A percentile compares a stretch with the other conserved stretches of the same genome.
Conservation (phyloP, 2,888 invertebrate genomes). For the Heliothis peltigera region DNA sequence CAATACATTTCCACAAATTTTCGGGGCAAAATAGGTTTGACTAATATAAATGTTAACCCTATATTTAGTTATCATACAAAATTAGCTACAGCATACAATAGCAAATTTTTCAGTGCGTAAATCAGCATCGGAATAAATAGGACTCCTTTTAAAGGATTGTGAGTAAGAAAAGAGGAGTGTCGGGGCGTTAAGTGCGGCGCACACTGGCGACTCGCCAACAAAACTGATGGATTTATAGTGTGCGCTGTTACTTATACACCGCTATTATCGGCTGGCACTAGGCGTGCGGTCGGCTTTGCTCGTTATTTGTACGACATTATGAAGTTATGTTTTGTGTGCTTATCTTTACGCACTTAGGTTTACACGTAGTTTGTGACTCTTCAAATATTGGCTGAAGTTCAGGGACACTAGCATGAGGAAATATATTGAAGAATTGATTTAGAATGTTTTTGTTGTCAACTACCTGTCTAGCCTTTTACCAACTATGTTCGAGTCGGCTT, state of each 20-base stretch:
- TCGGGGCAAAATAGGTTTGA: not conserved
- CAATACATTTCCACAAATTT: no score
- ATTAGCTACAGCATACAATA: slow-evolving; percentile 32
- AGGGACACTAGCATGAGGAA: not conserved
- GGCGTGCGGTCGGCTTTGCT: slow-evolving; percentile 27
- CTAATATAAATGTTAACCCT: not conserved
- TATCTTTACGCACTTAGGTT: not conserved
- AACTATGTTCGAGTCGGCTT: no score
- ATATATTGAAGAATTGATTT: no score
- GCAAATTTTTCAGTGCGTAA: slow-evolving; percentile 42
- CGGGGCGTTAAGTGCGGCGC: slow-evolving; percentile 67
- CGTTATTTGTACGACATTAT: not conserved
- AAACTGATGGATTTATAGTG: slow-evolving; percentile 77
- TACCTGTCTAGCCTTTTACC: no score
- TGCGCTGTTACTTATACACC: slow-evolving; percentile 69
- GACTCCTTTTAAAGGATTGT: slow-evolving; percentile 53
- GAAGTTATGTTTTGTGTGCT: not conserved
- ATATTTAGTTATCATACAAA: slow-evolving; percentile 1
- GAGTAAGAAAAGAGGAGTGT: slow-evolving; percentile 54
- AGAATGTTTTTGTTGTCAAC: no score
- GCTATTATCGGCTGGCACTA: slow-evolving; percentile 61
- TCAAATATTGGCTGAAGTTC: not conserved
- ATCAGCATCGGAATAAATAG: slow-evolving; percentile 55
- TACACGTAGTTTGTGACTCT: not conserved
- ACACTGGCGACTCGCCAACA: slow-evolving; percentile 72